These are phyloP conservation scores for Suillia variegata DNA, from an alignment of 2,888 invertebrate genomes.

Conservation along the genomic window DNA sequence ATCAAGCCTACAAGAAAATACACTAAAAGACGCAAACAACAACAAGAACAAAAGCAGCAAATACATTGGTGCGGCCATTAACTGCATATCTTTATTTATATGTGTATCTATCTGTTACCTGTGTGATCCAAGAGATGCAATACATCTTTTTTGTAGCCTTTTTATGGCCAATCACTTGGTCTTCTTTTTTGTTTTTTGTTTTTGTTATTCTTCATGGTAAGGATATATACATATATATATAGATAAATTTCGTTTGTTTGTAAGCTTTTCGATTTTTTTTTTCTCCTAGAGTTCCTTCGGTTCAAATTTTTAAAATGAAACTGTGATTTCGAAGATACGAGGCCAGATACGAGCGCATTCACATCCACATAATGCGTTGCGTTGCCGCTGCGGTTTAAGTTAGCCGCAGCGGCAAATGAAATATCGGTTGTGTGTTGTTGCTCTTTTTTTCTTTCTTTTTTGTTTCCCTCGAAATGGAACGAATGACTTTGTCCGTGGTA, in stretches of 20 bases:
- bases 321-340: conserved; percentile 48
- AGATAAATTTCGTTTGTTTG: too few species aligned
- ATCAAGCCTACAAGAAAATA: too few species aligned
- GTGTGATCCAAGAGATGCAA: conserved; percentile 49
- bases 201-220: conserved; percentile 3
- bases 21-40: too few species aligned
- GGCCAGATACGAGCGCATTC: conserved; percentile 24
- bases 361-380: background rate
- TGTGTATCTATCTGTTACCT: conserved; percentile 25
- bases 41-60: background rate
- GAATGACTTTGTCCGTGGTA: conserved; percentile 54
- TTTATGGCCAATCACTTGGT: conserved; percentile 48
- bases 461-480: conserved; percentile 46
- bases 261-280: too few species aligned
- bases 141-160: conserved; percentile 57
- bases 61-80: conserved; percentile 36
- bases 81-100: conserved; percentile 41
- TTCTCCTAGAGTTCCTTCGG: conserved; percentile 28
- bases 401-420: conserved; percentile 23
- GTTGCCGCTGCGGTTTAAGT: conserved; percentile 24
- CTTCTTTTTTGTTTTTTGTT: conserved; percentile 28
- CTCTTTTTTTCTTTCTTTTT: conserved; percentile 22
- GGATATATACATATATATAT: too few species aligned
- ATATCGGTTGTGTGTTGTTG: conserved; percentile 27
- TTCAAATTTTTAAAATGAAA: conserved; percentile 52